Evolutionary conservation across 2,888 invertebrate species (phyloP), one percentile per base, ranked within the genome.

Genomic region (Spodoptera exigua): DNA sequence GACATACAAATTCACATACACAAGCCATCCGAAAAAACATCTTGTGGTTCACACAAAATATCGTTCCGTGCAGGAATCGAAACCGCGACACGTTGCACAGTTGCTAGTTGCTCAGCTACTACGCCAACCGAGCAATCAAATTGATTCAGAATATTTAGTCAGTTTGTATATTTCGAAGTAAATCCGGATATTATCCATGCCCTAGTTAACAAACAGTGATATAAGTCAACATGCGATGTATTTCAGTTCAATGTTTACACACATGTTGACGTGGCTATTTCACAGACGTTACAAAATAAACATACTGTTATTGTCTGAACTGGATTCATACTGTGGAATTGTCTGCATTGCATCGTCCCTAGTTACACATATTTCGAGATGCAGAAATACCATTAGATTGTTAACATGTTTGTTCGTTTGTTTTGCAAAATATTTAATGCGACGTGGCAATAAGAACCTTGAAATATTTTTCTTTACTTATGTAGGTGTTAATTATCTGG

Each of bases 151-250:
- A 46, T 48, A 37, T 65, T 14, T 11, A n/a, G 1, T 14, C 14
- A 49, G 43, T 66, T 66, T 46, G 17, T 51, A 17, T 54, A 40
- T 54, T 43, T 14, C 13, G 45, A 21, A 35, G 40, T 39, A 13
- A 44, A 39, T 34, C 48, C 47, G 49, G 47, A 58, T 44, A 54
- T 36, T 51, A 70, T 45, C 54, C 68, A 69, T 60, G 51, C 60
- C 54, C 68, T 72, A 59, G 36, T 59, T 13, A 54, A 67, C 44
- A 58, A 21, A 7, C 49, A 72, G 60, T 73, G 51, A 69, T 67
- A 73, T 51, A 55, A 69, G 44, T 67, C 73, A 60, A 41, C 68
- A 55, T 48, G 59, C 35, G 60, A 60, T 45, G 54, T 49, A 45
- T 69, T 73, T 60, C 7, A 35, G 44, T 16, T 18, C 32, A 48